Evolutionary conservation across 2,797 vertebrate species (phyloP).

Genomic region (Gobionotothen gibberifrons): DNA sequence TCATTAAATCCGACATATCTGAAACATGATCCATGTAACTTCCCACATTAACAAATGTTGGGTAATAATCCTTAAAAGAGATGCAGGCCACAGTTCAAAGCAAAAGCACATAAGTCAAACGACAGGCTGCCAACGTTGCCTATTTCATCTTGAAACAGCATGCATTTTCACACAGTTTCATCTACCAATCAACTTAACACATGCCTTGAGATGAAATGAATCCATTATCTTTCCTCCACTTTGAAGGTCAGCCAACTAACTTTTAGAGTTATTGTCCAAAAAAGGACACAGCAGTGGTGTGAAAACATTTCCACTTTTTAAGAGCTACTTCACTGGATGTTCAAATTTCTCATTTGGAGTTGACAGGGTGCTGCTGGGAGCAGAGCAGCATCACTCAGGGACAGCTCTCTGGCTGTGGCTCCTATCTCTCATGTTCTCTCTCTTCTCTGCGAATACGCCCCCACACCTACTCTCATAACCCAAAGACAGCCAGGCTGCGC

Average conservation of each 20-base stretch:
- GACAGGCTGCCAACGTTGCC: conserved; percentile 53
- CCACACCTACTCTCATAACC: conserved; percentile 71
- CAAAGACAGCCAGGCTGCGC: conserved; percentile 63
- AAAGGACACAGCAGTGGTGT: conserved; percentile 63
- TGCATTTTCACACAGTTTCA: conserved; percentile 70
- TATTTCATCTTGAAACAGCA: conserved; percentile 70
- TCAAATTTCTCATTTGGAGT: conserved; percentile 83
- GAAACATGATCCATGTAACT: conserved; percentile 42
- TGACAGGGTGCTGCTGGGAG: conserved; percentile 80
- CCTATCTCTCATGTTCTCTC: conserved; percentile 74
- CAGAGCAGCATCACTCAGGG: conserved; percentile 76
- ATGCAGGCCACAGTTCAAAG: conserved; percentile 60
- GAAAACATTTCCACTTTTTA: conserved; percentile 80
- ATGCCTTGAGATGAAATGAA: conserved; percentile 73
- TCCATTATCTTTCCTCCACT: conserved; percentile 71
- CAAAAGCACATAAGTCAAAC: conserved; percentile 50
- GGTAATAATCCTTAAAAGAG: conserved; percentile 54
- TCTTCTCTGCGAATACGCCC: conserved; percentile 70
- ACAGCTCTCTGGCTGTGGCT: conserved; percentile 70
- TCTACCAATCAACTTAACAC: conserved; percentile 80
- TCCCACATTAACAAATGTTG: conserved; percentile 55
- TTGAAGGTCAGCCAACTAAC: conserved; percentile 84
- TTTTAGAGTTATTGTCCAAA: conserved; percentile 78
- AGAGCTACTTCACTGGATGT: conserved; percentile 75
- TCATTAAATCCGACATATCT: conserved; percentile 49